phyloP scores from a whole-genome alignment of 1,140 invertebrate genomes.

The Drosophila bocqueti region DNA sequence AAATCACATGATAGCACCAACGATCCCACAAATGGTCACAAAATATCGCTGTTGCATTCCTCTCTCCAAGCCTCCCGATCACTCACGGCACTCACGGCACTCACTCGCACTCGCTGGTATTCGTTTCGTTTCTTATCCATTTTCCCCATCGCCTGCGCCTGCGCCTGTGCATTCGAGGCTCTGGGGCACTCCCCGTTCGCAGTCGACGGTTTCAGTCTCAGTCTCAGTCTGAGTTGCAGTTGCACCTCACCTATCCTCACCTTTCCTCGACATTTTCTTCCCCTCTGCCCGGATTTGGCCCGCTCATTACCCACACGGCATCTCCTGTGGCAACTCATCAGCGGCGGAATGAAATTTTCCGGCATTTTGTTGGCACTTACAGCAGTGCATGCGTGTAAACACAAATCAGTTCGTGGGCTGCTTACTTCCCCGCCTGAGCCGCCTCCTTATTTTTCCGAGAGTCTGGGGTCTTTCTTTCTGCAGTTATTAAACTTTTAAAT shows the following conservation, averaged over 20 bases:
- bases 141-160: slow-evolving; percentile 31
- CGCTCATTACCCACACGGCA: slow-evolving; percentile 29
- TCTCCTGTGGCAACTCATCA: slow-evolving; percentile 65
- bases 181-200: slow-evolving; percentile 27
- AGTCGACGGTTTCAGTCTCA: background rate
- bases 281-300: background rate
- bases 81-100: slow-evolving; percentile 28
- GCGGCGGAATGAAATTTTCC: slow-evolving; percentile 50
- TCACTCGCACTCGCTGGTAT: slow-evolving; percentile 8
- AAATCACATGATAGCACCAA: background rate
- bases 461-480: slow-evolving; percentile 11
- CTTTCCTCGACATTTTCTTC: background rate
- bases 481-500: slow-evolving; percentile 56
- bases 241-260: background rate
- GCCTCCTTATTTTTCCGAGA: background rate
- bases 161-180: slow-evolving; percentile 2
- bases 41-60: background rate
- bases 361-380: slow-evolving; percentile 65
- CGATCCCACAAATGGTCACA: background rate
- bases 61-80: slow-evolving; percentile 21
- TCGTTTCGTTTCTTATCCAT: slow-evolving; percentile 32
- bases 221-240: background rate
- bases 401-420: slow-evolving; percentile 38
- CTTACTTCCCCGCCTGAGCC: background rate
- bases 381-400: slow-evolving; percentile 56